These are phyloP conservation scores for Pseudomyrmex pallidus DNA, from an alignment of 1,140 invertebrate species.

Conservation along the genomic window DNA sequence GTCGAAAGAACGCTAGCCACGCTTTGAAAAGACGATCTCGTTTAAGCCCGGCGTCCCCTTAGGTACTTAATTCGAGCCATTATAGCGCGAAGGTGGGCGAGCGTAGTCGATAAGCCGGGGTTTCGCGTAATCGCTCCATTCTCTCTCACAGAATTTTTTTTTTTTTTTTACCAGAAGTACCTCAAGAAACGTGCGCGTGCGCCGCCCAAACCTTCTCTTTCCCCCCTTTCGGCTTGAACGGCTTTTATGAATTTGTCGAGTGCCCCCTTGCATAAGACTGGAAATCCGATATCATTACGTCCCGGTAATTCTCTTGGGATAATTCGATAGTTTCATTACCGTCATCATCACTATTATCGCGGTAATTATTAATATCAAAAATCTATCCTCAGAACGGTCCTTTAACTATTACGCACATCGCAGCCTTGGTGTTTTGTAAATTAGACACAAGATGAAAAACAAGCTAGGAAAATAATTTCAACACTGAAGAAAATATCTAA, in stretches of 20 bases:
- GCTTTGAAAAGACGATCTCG: conserved; percentile 41
- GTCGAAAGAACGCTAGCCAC: conserved; percentile 30
- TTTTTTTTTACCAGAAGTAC: conserved; percentile 9
- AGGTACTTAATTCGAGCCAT: conserved; percentile 43
- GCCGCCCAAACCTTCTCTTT: too few species aligned
- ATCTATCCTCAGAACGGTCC: neutral
- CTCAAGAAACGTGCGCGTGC: neutral
- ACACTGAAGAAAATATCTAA: neutral
- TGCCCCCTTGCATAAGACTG: neutral
- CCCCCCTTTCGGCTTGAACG: too few species aligned
- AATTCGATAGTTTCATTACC: conserved; percentile 34
- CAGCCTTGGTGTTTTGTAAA: neutral
- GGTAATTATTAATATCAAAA: conserved; percentile 23
- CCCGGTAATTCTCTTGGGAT: neutral
- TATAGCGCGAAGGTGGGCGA: conserved; percentile 1
- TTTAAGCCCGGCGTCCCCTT: conserved; percentile 20
- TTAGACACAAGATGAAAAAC: neutral
- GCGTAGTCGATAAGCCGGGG: conserved; percentile 33
- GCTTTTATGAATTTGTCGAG: conserved; percentile 52
- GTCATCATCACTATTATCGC: neutral
- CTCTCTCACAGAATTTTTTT: neutral
- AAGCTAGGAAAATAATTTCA: neutral
- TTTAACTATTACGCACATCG: neutral
- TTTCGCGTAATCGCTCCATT: conserved; percentile 44
- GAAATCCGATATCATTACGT: conserved; percentile 25